These are phyloP conservation scores for Nipponia nippon DNA, from an alignment of 2,113 vertebrate genomes.

Conservation along the genomic window DNA sequence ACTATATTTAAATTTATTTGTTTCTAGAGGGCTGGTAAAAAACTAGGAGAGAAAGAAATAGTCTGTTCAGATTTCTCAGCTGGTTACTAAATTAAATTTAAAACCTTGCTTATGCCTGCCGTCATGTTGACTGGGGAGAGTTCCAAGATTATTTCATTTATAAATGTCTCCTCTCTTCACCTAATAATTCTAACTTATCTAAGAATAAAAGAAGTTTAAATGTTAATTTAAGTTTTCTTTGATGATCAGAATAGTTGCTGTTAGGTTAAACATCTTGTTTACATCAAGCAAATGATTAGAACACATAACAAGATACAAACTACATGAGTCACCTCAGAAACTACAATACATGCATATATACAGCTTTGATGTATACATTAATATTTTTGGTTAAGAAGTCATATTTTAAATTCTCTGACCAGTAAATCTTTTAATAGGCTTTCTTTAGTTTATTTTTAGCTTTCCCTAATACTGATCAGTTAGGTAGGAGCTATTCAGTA, in stretches of 20 bases:
- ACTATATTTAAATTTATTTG: not conserved
- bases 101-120: not conserved
- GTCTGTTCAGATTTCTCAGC: not conserved
- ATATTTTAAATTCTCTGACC: not conserved
- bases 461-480: not conserved
- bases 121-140: not conserved
- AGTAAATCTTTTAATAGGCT: not conserved
- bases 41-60: not conserved
- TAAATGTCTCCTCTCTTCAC: not conserved
- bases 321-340: not conserved
- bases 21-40: not conserved
- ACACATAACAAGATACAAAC: not conserved
- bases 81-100: not conserved
- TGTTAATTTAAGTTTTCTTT: not conserved
- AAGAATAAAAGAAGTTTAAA: not conserved
- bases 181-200: not conserved
- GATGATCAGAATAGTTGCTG: not conserved
- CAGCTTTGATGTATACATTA: not conserved
- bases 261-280: not conserved
- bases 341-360: not conserved
- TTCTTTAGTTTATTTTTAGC: not conserved
- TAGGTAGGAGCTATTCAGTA: not conserved
- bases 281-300: not conserved
- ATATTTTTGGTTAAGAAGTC: not conserved
- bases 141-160: not conserved